Conservation (phyloP, 2,797 vertebrate genomes). For the Acrossocheilus fasciatus region DNA sequence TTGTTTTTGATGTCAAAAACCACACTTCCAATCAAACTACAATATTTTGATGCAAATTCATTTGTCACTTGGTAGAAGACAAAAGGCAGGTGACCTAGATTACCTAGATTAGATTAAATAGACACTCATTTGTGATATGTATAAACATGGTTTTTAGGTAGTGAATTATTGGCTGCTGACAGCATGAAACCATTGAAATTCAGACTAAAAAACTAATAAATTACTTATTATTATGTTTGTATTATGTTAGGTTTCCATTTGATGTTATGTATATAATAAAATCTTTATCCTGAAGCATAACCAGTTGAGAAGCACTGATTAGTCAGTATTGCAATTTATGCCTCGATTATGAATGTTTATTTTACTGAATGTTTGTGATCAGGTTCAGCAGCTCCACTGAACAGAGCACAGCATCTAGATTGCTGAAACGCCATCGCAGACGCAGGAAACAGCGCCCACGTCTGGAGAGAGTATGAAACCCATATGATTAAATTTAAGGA, state of each 20-base stretch:
- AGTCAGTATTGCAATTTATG: background rate
- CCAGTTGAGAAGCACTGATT: background rate
- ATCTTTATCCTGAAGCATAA: background rate
- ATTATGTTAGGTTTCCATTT: background rate
- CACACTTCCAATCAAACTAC: background rate
- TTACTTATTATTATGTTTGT: background rate
- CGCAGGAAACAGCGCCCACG: slow-evolving; percentile 92
- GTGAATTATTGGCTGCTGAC: background rate
- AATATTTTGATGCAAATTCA: background rate
- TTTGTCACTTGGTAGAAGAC: background rate
- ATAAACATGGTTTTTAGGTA: background rate
- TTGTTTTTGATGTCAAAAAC: background rate
- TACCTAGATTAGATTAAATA: background rate
- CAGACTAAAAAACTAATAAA: background rate
- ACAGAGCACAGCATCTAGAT: slow-evolving; percentile 89
- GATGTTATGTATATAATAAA: background rate
- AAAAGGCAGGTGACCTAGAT: background rate
- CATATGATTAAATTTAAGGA: background rate
- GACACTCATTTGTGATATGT: background rate
- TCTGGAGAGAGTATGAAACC: slow-evolving; percentile 83
- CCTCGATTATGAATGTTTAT: background rate
- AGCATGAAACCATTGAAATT: background rate
- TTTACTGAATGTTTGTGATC: slow-evolving; percentile 52
- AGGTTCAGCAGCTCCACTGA: slow-evolving; percentile 94
- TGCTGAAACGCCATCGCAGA: slow-evolving; percentile 89